Evolutionary conservation across 1,140 invertebrate genomes (phyloP), one percentile per base, ranked within the genome.

Genomic region (Dendroctonus ponderosae): DNA sequence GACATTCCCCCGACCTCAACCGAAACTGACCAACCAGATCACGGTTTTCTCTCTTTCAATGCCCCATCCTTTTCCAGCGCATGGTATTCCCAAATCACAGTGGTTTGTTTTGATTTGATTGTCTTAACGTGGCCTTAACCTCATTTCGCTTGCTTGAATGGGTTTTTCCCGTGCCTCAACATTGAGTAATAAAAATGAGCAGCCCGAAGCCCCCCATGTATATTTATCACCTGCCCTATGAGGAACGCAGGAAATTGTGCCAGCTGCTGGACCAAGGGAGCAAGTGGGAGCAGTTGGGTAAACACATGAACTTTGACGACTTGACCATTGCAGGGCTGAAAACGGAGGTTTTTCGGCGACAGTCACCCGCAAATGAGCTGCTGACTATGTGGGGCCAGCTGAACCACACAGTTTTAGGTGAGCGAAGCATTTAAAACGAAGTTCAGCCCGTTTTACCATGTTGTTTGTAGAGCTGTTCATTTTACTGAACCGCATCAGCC

Each of bases 321-420:
- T 78, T 79, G 26, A 83, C 85, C 54, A 77, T 82, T 63, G 82
- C 84, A 75, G 86, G 87, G 15, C 62, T 65, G 42, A 65, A 64
- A 56, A 58, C 58, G 43, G 77, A 72, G 50, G 76, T 81, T 12
- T 74, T 72, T 5, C 61, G 76, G 41, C 83, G 85, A 39, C 80
- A 80, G 39, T 91, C 92, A 65, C 91, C 92, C 0, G 86, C 90
- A 0, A 85, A 90, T 71, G 84, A 89, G 72, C 81, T 96, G 5
- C 79, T 96, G 14, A 86, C 82, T 41, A 78, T 85, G 54, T 96
- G 91, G 91, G 89, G 90, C 6, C 84, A 88, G 70, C 83, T 87
- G 61, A 94, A 94, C 79, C 91, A 93, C 70, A 88, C 86, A 12
- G 85, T 92, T 3, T 77, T 26, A 26, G 63, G 63, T 66, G 42